Evolutionary conservation across 2,888 invertebrate species (phyloP).

Genomic region (Diarsia dahlii): DNA sequence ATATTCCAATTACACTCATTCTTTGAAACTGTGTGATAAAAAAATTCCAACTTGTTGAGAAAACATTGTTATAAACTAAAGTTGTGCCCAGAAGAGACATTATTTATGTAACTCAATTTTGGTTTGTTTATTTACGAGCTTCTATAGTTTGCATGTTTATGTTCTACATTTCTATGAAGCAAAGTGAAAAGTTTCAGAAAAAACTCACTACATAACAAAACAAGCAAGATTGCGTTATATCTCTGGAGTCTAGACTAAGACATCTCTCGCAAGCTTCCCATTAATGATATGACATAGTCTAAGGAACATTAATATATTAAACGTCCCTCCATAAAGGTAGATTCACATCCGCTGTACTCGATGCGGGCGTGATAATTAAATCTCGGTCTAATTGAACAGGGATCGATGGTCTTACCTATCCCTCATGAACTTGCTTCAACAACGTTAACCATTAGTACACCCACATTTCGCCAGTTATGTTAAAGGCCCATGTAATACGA

Average conservation of each 20-base stretch:
- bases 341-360: conserved; percentile 64
- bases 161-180: conserved; percentile 1
- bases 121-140: conserved; percentile 2
- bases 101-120: conserved; percentile 38
- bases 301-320: conserved; percentile 68
- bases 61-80: conserved; percentile 16
- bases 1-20: conserved; percentile 65
- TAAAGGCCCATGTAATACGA: no score
- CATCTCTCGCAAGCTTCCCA: background rate
- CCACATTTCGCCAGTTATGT: no score
- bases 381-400: conserved; percentile 75
- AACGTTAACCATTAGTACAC: conserved; percentile 41
- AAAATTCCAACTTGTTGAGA: conserved; percentile 37
- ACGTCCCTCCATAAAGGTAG: conserved; percentile 60
- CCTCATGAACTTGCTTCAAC: conserved; percentile 57
- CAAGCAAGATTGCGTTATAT: conserved; percentile 19
- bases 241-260: conserved; percentile 18
- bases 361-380: conserved; percentile 78
- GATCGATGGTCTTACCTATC: conserved; percentile 66
- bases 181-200: background rate
- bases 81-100: conserved; percentile 23
- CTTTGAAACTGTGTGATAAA: conserved; percentile 44
- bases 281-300: conserved; percentile 32
- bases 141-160: conserved; percentile 3
- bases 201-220: background rate